Evolutionary conservation across 2,797 vertebrate species (phyloP).

Genomic region (Channa striata): DNA sequence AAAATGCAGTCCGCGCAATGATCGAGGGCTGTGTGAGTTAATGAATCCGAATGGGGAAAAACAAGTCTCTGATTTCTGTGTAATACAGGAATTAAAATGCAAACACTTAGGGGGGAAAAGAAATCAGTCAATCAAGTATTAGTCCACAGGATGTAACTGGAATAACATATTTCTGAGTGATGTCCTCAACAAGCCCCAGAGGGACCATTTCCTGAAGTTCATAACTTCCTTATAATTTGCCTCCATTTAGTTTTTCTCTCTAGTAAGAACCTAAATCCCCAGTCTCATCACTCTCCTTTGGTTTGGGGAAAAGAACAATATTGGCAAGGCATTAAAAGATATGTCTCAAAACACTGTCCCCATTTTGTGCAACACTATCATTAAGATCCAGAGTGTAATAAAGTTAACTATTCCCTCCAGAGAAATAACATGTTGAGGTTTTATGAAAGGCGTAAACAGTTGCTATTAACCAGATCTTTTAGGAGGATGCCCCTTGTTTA

Average conservation of each 20-base stretch:
- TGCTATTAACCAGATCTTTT: slow-evolving; percentile 84
- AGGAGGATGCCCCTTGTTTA: slow-evolving; percentile 81
- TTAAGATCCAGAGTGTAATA: slow-evolving; percentile 88
- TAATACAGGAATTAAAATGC: slow-evolving; percentile 60
- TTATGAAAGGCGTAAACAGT: slow-evolving; percentile 85
- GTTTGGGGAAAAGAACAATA: slow-evolving; percentile 86
- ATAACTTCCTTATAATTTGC: slow-evolving; percentile 85
- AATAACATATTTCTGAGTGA: slow-evolving; percentile 77
- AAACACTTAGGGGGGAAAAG: slow-evolving; percentile 34
- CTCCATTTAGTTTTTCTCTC: slow-evolving; percentile 82
- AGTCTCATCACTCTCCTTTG: slow-evolving; percentile 86
- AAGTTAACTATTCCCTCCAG: slow-evolving; percentile 87
- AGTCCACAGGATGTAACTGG: slow-evolving; percentile 73
- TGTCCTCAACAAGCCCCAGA: slow-evolving; percentile 79
- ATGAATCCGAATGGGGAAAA: slow-evolving; percentile 61
- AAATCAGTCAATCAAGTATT: slow-evolving; percentile 72
- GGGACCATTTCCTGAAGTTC: slow-evolving; percentile 82
- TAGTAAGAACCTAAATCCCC: slow-evolving; percentile 83
- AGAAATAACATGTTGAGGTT: slow-evolving; percentile 84
- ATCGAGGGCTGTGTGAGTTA: slow-evolving; percentile 55
- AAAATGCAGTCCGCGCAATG: slow-evolving; percentile 53
- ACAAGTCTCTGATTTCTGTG: slow-evolving; percentile 49
- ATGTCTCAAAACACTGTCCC: slow-evolving; percentile 88
- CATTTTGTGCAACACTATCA: slow-evolving; percentile 87
- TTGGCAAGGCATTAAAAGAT: slow-evolving; percentile 90